Evolutionary conservation across 2,888 invertebrate species (phyloP).

Genomic region (Lepidochrysops patricia): DNA sequence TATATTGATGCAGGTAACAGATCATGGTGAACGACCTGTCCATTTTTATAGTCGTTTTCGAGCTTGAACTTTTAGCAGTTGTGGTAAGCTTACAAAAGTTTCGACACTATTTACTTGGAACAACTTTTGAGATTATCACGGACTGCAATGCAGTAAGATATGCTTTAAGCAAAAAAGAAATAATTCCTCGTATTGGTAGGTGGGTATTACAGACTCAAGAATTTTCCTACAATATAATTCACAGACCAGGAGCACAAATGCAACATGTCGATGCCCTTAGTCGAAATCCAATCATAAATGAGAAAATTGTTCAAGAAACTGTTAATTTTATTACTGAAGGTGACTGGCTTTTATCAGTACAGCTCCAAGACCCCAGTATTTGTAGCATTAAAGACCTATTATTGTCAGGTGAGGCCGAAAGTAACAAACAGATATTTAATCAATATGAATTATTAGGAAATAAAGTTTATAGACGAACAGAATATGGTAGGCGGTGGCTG

Average conservation of each 20-base stretch:
- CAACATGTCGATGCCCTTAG: slow-evolving; percentile 23
- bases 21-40: slow-evolving; percentile 1
- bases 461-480: slow-evolving; percentile 21
- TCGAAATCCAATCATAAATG: slow-evolving; percentile 15
- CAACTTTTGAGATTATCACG: slow-evolving; percentile 15
- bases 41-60: slow-evolving; percentile 12
- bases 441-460: slow-evolving; percentile 23
- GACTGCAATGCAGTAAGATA: slow-evolving; percentile 19
- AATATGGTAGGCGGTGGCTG: slow-evolving; percentile 26
- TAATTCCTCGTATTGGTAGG: slow-evolving; percentile 30
- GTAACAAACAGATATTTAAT: slow-evolving; percentile 19
- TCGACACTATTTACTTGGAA: slow-evolving; percentile 16
- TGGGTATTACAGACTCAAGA: slow-evolving; percentile 35
- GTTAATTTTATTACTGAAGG: slow-evolving; percentile 23
- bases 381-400: slow-evolving; percentile 13
- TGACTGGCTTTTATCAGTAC: slow-evolving; percentile 24
- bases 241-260: slow-evolving; percentile 23
- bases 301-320: slow-evolving; percentile 10
- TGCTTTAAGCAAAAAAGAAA: slow-evolving; percentile 25
- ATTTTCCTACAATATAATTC: slow-evolving; percentile 30
- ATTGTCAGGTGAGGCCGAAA: slow-evolving; percentile 17
- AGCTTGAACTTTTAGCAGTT: slow-evolving; percentile 15
- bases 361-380: slow-evolving; percentile 19
- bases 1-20: not conserved
- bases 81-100: slow-evolving; percentile 18